phyloP scores from a whole-genome alignment of 35 echinoderm and acorn worm species.

The Apostichopus californicus region DNA sequence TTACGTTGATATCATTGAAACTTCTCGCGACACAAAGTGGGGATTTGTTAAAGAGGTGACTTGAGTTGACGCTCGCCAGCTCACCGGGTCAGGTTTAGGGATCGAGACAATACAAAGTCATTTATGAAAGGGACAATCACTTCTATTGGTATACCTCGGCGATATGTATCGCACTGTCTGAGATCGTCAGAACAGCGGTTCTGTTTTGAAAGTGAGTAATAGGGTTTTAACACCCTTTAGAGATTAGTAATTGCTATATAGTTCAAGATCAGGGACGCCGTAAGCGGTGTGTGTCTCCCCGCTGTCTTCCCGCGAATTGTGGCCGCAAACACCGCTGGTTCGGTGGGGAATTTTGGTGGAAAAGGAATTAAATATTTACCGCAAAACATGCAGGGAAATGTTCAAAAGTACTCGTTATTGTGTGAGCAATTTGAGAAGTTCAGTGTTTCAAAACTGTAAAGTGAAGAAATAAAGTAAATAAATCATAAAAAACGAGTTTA shows the following conservation, averaged over 20 bases:
- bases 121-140: not conserved
- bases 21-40: not conserved
- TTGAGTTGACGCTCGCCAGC: constrained; percentile 1
- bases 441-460: not conserved
- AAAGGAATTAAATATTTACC: not conserved
- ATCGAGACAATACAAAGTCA: not conserved
- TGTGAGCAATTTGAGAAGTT: not conserved
- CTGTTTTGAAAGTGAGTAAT: constrained; percentile 35
- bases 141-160: not conserved
- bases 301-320: constrained; percentile 19
- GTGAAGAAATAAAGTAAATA: not conserved
- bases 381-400: not conserved
- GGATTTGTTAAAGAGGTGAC: not conserved
- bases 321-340: constrained; percentile 1
- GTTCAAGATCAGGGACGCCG: constrained; percentile 38
- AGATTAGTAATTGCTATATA: not conserved
- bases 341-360: not conserved
- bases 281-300: not conserved
- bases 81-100: not conserved
- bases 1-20: not conserved
- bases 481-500: not conserved
- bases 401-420: not conserved
- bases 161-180: not conserved
- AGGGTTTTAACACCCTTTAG: constrained; percentile 28
- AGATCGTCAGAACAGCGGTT: not conserved